These are phyloP conservation scores for Hippotragus niger DNA, from an alignment of 2,113 vertebrate species.

Conservation along the genomic window DNA sequence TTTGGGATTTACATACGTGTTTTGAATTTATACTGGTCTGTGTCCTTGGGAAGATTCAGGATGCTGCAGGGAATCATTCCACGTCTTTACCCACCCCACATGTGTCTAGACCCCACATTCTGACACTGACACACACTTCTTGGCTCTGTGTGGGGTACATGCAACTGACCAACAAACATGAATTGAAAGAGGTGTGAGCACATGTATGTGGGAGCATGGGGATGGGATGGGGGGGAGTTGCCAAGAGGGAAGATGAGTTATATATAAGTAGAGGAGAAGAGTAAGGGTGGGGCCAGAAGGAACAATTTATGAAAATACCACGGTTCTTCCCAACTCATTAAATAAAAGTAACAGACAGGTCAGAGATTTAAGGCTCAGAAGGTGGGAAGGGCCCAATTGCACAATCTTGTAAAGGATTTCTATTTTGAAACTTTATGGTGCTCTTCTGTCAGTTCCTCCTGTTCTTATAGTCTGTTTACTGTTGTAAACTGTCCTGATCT, in stretches of 20 bases:
- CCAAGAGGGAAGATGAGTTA: background rate
- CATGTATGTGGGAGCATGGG: rapidly evolving
- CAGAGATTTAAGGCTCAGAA: background rate
- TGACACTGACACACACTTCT: background rate
- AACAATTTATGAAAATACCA: background rate
- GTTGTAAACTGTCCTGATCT: background rate
- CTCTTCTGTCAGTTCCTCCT: background rate
- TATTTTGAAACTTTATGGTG: background rate
- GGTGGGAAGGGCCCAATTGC: background rate
- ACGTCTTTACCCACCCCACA: background rate
- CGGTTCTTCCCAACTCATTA: background rate
- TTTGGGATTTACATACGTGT: background rate
- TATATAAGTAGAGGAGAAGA: background rate
- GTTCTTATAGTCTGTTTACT: background rate
- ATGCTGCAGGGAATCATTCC: background rate
- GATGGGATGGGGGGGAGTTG: too few species aligned
- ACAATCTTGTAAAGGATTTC: background rate
- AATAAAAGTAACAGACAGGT: background rate
- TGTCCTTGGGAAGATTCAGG: background rate
- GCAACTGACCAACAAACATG: background rate
- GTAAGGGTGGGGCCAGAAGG: background rate
- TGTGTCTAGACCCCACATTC: background rate
- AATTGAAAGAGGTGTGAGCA: background rate
- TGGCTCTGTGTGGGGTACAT: background rate
- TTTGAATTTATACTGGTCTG: background rate